Percentiles rank a stretch among this genome's conserved stretches.
Evolutionary conservation across 2,797 vertebrate genomes (phyloP).

Genomic region (Artibeus jamaicensis): DNA sequence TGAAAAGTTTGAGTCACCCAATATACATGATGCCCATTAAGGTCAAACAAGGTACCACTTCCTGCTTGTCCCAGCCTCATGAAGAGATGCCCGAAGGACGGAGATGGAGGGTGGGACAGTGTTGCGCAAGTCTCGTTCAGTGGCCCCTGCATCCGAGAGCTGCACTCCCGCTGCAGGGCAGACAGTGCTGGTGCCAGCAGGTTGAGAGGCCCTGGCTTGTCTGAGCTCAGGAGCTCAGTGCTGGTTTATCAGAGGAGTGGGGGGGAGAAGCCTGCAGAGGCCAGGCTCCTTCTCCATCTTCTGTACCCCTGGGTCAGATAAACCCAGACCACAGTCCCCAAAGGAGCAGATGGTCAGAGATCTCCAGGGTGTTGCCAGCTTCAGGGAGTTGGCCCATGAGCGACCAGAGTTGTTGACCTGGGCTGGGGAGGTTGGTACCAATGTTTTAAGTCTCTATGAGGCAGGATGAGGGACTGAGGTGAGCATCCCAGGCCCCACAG

Average conservation of each 20-base stretch:
- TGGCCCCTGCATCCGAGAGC: background rate
- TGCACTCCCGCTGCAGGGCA: background rate
- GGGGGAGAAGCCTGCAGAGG: background rate
- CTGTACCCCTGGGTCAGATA: background rate
- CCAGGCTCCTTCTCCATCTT: background rate
- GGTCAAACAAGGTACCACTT: rapidly evolving
- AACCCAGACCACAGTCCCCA: background rate
- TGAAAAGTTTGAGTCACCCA: background rate
- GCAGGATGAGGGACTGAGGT: too few relatives aligned
- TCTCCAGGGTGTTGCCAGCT: background rate
- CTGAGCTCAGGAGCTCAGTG: background rate
- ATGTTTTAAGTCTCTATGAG: background rate
- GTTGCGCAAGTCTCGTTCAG: background rate
- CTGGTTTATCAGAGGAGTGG: background rate
- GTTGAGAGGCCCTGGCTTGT: background rate
- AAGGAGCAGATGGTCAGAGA: background rate
- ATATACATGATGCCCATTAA: background rate
- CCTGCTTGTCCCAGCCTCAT: background rate
- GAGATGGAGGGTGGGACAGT: rapidly evolving
- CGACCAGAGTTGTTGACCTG: background rate
- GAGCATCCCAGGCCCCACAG: background rate
- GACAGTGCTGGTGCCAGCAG: rapidly evolving
- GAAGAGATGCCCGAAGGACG: background rate
- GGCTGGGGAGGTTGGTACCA: rapidly evolving
- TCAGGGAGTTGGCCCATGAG: background rate